Evolutionary conservation across 2,888 invertebrate genomes (phyloP), one percentile per base, ranked within the genome.

Genomic region (Ectobius pallidus): DNA sequence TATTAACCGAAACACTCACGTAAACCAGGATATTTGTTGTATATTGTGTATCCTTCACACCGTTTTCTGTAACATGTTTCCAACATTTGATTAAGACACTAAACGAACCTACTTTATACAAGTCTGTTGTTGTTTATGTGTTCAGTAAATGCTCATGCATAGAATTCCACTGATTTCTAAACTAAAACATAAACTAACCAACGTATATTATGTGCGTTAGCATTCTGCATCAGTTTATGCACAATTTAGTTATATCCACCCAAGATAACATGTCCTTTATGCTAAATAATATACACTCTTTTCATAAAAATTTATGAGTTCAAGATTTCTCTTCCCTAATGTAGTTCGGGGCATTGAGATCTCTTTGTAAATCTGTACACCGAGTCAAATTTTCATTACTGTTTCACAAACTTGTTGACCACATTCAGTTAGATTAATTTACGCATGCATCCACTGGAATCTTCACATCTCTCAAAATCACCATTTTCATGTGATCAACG

Each of bases 231-330:
- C 25, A 25, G 20, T 42, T 63, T 39, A 27, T 18, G 25, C 34
- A 39, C 34, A 39, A 34, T 63, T 63, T 55, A 9, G 25, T 55
- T 20, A 25, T 22, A 55, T n/a, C n/a, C n/a, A n/a, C 20, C 42
- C 42, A 63, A 63, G 22, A 39, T 63, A 22, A 42, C n/a, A 16
- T 65, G 65, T 65, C 65, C 44, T 25, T 27, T 44, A 22, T 18
- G 34, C 42, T 63, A 39, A 27, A 46, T 65, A 65, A 46, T 65
- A 27, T 65, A 65, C 65, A 65, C 65, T 27, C 18, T n/a, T 42
- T 20, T 46, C 42, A 65, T 65, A 65, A 65, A 44, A 65, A 32
- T 30, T 25, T 42, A n/a, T 3, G 18, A 30, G 46, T 27, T 27
- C n/a, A 16, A 30, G 42, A 30, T 65, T 65, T 44, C 18, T 46